A percentile compares a stretch with the other conserved stretches of the same genome.
These are phyloP conservation scores for Aphidius colemani DNA, from an alignment of 2,888 invertebrate genomes.

Conservation along the genomic window DNA sequence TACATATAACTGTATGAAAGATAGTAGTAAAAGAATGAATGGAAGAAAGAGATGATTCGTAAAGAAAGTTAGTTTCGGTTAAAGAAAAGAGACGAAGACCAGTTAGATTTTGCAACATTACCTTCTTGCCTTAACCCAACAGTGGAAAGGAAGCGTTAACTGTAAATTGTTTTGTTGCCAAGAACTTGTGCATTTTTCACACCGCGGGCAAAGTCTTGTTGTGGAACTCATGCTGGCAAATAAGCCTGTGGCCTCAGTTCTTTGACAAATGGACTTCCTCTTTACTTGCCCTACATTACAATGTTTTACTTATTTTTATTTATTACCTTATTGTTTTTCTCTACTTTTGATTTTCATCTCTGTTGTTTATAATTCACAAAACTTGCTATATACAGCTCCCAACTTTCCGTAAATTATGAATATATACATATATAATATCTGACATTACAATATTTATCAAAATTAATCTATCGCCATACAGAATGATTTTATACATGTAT, in stretches of 20 bases:
- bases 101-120: constrained; percentile 12
- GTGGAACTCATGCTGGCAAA: constrained; percentile 27
- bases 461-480: background rate
- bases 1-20: constrained; percentile 2
- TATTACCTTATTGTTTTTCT: background rate
- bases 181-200: constrained; percentile 30
- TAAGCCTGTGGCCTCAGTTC: constrained; percentile 22
- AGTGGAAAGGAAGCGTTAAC: constrained; percentile 28
- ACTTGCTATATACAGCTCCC: too few relatives aligned
- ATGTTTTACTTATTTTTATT: background rate
- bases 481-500: background rate
- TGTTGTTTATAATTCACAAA: too few relatives aligned
- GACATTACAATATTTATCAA: too few relatives aligned
- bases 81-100: constrained; percentile 18
- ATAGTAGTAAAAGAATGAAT: background rate
- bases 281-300: background rate
- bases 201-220: constrained; percentile 19
- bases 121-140: constrained; percentile 15
- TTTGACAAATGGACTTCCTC: constrained; percentile 27
- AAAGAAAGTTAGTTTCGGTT: constrained; percentile 11
- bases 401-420: too few relatives aligned
- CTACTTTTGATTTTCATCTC: background rate
- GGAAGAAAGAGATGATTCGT: background rate
- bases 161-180: constrained; percentile 29
- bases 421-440: too few relatives aligned